Percentiles rank a stretch among this genome's conserved stretches.
These are phyloP conservation scores for Thysanoteuthis rhombus DNA, from an alignment of 2,888 invertebrate genomes.

Conservation along the genomic window DNA sequence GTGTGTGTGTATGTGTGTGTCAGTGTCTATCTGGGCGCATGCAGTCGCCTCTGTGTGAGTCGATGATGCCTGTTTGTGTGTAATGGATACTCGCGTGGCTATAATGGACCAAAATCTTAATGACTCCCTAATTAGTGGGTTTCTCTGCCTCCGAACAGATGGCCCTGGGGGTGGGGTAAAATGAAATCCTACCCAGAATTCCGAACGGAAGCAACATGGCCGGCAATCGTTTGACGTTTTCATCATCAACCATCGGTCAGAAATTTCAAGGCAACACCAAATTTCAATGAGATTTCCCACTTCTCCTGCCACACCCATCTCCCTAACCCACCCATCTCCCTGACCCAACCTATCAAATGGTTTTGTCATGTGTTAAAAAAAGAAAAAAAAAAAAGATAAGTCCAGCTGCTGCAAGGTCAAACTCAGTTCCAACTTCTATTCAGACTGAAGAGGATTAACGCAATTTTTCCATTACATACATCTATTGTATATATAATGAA, in stretches of 20 bases:
- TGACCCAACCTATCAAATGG: no score
- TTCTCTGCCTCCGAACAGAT: background rate
- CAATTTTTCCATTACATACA: no score
- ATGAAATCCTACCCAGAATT: background rate
- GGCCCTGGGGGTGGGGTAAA: background rate
- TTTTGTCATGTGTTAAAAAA: background rate
- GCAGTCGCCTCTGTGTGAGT: background rate
- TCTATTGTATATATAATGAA: no score
- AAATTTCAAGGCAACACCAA: background rate
- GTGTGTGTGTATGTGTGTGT: accelerated
- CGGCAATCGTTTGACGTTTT: background rate
- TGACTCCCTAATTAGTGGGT: slow-evolving; percentile 12
- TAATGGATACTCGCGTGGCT: background rate
- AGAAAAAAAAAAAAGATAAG: background rate
- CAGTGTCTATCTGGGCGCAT: background rate
- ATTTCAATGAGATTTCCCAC: background rate
- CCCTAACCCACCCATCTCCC: no score
- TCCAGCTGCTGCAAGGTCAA: no score
- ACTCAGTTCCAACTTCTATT: no score
- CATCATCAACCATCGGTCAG: background rate
- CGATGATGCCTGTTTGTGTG: background rate
- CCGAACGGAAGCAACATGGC: background rate
- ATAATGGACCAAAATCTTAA: background rate
- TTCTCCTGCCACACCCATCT: background rate
- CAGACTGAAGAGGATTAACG: no score